These are phyloP conservation scores for Phytoseiulus persimilis DNA, from an alignment of 2,888 invertebrate genomes.

Conservation along the genomic window DNA sequence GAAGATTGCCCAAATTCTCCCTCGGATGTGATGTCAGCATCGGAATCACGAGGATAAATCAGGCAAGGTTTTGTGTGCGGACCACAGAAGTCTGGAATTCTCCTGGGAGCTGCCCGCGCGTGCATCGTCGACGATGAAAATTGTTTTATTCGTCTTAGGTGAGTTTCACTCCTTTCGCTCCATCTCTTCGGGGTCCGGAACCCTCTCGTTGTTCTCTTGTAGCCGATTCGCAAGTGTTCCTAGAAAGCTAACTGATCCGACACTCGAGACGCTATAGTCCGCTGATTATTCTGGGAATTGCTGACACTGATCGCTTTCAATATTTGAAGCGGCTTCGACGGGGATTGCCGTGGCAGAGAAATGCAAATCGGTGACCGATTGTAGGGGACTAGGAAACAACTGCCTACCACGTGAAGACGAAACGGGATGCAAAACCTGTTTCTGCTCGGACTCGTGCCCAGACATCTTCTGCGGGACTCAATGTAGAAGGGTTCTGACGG, in stretches of 20 bases:
- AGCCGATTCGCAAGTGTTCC: too few relatives aligned
- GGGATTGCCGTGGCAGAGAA: background rate
- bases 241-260: too few relatives aligned
- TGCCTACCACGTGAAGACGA: slow-evolving; percentile 7
- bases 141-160: background rate
- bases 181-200: too few relatives aligned
- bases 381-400: slow-evolving; percentile 17
- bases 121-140: background rate
- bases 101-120: background rate
- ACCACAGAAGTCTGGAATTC: background rate
- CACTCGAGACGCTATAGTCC: too few relatives aligned
- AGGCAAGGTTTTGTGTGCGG: background rate
- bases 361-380: slow-evolving; percentile 9
- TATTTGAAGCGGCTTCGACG: background rate
- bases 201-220: too few relatives aligned
- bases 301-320: background rate
- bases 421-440: slow-evolving; percentile 8
- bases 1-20: background rate
- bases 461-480: slow-evolving; percentile 27
- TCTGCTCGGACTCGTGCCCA: background rate
- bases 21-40: background rate
- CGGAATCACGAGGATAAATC: background rate
- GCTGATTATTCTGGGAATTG: background rate
- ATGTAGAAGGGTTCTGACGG: slow-evolving; percentile 13
- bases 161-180: background rate